Conservation (phyloP, 2,797 vertebrate genomes). For the Octomys mimax region DNA sequence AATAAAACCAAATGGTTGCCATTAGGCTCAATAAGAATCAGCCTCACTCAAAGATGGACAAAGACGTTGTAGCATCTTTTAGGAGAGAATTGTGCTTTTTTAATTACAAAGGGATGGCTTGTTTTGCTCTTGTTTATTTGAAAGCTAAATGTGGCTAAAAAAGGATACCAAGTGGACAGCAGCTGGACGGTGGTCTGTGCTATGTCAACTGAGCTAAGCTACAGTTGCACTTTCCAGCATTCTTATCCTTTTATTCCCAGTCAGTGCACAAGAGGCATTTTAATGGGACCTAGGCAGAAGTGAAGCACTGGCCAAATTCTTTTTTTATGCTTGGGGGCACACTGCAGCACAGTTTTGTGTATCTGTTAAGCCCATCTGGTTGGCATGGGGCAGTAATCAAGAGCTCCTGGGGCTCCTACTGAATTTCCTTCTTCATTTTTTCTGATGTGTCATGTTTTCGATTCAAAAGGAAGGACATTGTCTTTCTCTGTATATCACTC, state of each 20-base stretch:
- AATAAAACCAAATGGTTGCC: background rate
- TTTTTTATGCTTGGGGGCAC: background rate
- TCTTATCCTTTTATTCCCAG: background rate
- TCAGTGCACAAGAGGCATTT: background rate
- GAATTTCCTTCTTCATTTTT: background rate
- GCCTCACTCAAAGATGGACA: background rate
- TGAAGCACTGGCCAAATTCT: background rate
- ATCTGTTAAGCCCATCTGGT: background rate
- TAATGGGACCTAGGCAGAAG: background rate
- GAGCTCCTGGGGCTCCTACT: background rate
- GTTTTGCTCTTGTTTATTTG: background rate
- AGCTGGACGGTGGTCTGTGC: background rate
- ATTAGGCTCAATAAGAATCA: constrained; percentile 1
- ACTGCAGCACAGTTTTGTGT: background rate
- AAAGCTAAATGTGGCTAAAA: constrained; percentile 5
- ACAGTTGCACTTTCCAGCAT: constrained; percentile 8
- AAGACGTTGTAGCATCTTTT: background rate
- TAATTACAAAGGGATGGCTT: background rate
- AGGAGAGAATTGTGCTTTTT: constrained; percentile 1
- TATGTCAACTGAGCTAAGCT: background rate
- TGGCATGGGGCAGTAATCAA: background rate
- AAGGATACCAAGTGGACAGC: background rate
- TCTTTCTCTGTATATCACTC: background rate
- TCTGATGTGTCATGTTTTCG: background rate
- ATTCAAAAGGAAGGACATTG: background rate